Conservation (phyloP, 2,797 vertebrate species). For the Linurgus olivaceus region DNA sequence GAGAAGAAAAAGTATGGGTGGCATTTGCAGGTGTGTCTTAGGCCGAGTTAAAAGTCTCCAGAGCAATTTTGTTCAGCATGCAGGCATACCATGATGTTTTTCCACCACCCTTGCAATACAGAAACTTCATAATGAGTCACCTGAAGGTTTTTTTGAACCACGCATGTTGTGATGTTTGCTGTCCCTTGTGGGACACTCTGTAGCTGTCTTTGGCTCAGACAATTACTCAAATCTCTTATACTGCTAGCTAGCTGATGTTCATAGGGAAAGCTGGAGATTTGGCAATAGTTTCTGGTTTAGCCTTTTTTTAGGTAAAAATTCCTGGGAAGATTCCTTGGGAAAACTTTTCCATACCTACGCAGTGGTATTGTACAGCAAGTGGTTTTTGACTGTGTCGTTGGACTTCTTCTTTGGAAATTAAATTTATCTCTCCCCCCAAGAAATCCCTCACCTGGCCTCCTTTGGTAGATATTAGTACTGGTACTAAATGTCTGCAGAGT, state of each 20-base stretch:
- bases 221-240: neutral
- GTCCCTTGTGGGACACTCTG: neutral
- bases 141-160: neutral
- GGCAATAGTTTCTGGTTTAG: neutral
- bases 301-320: neutral
- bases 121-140: neutral
- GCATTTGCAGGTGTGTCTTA: neutral
- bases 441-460: neutral
- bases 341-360: neutral
- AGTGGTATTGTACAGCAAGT: neutral
- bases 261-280: neutral
- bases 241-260: neutral
- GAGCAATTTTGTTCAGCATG: neutral
- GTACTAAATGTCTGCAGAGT: neutral
- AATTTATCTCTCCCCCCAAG: neutral
- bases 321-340: neutral
- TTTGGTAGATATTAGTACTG: neutral
- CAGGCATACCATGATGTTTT: neutral
- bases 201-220: neutral
- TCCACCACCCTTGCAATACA: neutral
- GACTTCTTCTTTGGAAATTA: neutral
- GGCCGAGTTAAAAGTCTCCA: neutral
- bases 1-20: neutral
- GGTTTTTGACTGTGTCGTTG: neutral
- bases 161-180: neutral